Evolutionary conservation across 2,113 vertebrate genomes (phyloP).

Genomic region (Fukomys damarensis): DNA sequence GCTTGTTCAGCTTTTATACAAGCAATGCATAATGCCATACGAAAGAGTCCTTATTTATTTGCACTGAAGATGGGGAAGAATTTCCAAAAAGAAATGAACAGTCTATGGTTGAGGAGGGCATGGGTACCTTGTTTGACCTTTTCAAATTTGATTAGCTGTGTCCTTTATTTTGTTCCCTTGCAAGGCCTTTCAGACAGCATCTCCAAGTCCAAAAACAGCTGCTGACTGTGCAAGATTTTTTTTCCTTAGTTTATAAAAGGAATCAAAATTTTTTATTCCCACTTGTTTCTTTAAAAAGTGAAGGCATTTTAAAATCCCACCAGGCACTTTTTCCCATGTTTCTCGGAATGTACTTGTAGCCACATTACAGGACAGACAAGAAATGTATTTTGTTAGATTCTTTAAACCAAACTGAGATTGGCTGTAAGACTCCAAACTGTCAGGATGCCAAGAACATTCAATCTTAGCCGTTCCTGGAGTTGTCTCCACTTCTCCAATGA

Average conservation of each 20-base stretch:
- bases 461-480: neutral
- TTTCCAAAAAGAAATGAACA: neutral
- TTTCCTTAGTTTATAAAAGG: neutral
- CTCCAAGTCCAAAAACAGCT: neutral
- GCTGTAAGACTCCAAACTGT: neutral
- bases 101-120: neutral
- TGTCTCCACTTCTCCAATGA: neutral
- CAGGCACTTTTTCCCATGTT: neutral
- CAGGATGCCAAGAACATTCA: neutral
- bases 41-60: neutral
- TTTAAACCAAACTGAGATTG: conserved; percentile 14
- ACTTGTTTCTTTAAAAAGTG: conserved; percentile 44
- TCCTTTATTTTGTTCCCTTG: neutral
- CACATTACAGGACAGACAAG: neutral
- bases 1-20: neutral
- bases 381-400: neutral
- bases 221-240: neutral
- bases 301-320: conserved; percentile 8
- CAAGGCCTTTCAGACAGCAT: neutral
- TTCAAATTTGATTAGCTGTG: neutral
- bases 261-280: conserved; percentile 21
- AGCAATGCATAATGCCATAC: neutral
- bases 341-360: neutral
- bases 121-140: neutral
- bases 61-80: neutral